Base-by-base conservation (phyloP, 2,888 invertebrate genomes). In the Cabera pusaria region DNA sequence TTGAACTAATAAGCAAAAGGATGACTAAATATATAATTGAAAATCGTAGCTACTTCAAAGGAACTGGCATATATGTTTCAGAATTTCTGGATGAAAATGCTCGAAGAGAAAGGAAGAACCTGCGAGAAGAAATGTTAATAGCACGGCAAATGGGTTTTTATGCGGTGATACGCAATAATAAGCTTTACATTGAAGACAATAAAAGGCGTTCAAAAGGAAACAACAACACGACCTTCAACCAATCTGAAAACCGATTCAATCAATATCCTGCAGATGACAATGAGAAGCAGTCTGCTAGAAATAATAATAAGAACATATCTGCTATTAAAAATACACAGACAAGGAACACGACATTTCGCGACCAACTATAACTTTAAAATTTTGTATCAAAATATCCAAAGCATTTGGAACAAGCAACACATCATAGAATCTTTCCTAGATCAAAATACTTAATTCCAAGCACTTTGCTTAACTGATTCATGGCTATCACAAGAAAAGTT, bases 161-260 rank as follows among this genome's bases (percentile, higher is more conserved):
- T 23, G 23, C 23, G 6, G 10, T 23, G 1, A 23, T 23, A 9
- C 6, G 23, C 5, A 23, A 23, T 11, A 23, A 23, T 23, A 23
- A 9, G 8, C 23, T 23, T 6, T 10, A 10, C 5, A 23, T 23
- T 3, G 7, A 7, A 7, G 20, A 7, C 7, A 7, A 7, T 20
- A 20, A 20, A 6, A 7, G 6, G 3, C 2, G 7, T 14, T 14
- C 14, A 14, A 14, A 14, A 14, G 2, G 14, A 2, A 14, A 14
- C 14, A 2, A 4, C 4, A 14, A 14, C 14, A 14, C 14, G 14
- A 4, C 2, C 4, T 14, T 14, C 4, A 14, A 14, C 4, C 14
- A 14, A 14, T 2, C 14, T 14, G 14, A 4, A 14, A 14, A 14
- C 14, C 14, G 4, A 14, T 2, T 14, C 14, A 18, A n/a, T 2